A percentile compares a stretch with the other conserved stretches of the same genome.
phyloP scores from a whole-genome alignment of 2,888 invertebrate species.

The Andrena fulva region DNA sequence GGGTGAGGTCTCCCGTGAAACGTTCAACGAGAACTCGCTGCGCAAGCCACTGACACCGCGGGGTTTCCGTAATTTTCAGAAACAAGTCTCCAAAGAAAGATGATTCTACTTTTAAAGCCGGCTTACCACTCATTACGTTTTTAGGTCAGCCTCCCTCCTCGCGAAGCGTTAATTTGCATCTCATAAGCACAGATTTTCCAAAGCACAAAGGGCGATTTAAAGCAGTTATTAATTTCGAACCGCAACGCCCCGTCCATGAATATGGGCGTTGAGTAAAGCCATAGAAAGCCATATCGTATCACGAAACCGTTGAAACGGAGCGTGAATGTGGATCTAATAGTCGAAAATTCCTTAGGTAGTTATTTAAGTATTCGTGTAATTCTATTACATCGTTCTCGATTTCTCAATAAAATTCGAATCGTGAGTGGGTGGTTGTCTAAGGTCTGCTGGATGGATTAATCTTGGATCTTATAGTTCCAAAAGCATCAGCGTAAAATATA shows the following conservation, averaged over 20 bases:
- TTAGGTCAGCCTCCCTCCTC: conserved; percentile 35
- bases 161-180: conserved; percentile 47
- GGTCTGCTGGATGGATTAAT: no score
- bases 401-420: no score
- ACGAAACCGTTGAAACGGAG: not conserved
- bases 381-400: not conserved
- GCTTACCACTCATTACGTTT: conserved; percentile 57
- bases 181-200: conserved; percentile 44
- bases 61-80: conserved; percentile 30
- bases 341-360: not conserved
- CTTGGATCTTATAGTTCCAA: no score
- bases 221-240: conserved; percentile 27
- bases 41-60: not conserved
- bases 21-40: not conserved
- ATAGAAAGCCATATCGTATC: not conserved
- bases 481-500: no score
- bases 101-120: conserved; percentile 41
- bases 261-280: not conserved
- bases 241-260: conserved; percentile 16
- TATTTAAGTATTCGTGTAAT: not conserved
- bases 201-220: conserved; percentile 37
- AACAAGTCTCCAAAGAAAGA: conserved; percentile 39
- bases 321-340: not conserved
- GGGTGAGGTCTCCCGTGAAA: not conserved
- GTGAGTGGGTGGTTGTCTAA: no score